Evolutionary conservation across 2,797 vertebrate species (phyloP).

Genomic region (Antennarius maculatus): DNA sequence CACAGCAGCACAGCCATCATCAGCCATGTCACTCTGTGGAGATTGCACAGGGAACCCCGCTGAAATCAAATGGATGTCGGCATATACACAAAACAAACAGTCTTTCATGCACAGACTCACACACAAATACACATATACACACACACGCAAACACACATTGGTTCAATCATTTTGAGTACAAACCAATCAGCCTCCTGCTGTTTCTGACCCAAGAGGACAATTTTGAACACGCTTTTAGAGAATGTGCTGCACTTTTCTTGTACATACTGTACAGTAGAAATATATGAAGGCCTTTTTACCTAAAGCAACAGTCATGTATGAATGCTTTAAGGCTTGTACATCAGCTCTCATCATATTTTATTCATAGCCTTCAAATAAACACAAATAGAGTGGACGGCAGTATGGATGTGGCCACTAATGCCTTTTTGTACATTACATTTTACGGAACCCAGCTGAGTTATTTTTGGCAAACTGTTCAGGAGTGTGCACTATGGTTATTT

Average conservation of each 20-base stretch:
- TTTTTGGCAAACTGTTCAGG: conserved; percentile 59
- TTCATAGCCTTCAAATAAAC: conserved; percentile 69
- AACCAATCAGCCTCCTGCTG: conserved; percentile 64
- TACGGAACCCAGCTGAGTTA: conserved; percentile 60
- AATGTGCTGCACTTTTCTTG: background rate
- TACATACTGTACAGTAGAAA: conserved; percentile 31
- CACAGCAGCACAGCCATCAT: conserved; percentile 62
- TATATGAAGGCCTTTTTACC: conserved; percentile 31
- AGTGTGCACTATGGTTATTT: conserved; percentile 47
- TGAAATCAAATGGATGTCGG: conserved; percentile 64
- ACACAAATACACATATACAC: background rate
- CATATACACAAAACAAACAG: conserved; percentile 43
- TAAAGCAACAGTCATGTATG: conserved; percentile 46
- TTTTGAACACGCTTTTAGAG: conserved; percentile 17
- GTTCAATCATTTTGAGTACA: conserved; percentile 18
- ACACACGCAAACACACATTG: background rate
- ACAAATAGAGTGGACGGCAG: conserved; percentile 70
- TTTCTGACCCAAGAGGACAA: conserved; percentile 43
- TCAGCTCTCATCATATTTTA: conserved; percentile 72
- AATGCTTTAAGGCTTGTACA: conserved; percentile 63
- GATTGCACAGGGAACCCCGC: conserved; percentile 65
- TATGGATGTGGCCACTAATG: conserved; percentile 62
- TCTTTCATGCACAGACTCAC: background rate
- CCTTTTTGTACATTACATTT: conserved; percentile 64
- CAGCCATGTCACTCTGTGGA: conserved; percentile 57